Evolutionary conservation across 1,140 invertebrate species (phyloP).

Genomic region (Pseudomyrmex gracilis): DNA sequence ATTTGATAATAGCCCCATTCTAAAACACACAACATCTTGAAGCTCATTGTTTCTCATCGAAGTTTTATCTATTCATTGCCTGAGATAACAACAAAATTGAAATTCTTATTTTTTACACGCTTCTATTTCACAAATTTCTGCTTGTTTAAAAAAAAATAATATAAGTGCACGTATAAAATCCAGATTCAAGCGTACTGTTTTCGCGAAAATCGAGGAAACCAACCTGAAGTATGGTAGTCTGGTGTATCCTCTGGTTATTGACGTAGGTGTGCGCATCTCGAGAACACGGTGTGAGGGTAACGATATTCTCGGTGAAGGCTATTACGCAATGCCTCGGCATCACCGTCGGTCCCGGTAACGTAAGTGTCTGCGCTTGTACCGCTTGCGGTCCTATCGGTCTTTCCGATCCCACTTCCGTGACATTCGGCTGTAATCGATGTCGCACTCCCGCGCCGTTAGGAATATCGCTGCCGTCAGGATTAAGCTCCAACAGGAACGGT

Average conservation of each 20-base stretch:
- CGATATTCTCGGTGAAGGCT: slow-evolving; percentile 94
- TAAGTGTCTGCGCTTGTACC: slow-evolving; percentile 84
- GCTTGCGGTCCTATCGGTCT: slow-evolving; percentile 84
- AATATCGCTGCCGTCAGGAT: slow-evolving; percentile 89
- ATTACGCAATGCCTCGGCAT: slow-evolving; percentile 97
- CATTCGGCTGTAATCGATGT: slow-evolving; percentile 89
- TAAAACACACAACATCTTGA: slow-evolving; percentile 79
- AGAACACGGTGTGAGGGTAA: slow-evolving; percentile 96
- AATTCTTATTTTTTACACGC: neutral
- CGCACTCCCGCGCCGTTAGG: slow-evolving; percentile 85
- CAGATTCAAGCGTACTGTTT: neutral
- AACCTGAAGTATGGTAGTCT: slow-evolving; percentile 96
- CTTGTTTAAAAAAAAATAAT: neutral
- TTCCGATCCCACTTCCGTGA: slow-evolving; percentile 91
- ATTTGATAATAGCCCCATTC: slow-evolving; percentile 95
- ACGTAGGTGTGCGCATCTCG: slow-evolving; percentile 97
- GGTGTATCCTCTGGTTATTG: slow-evolving; percentile 95
- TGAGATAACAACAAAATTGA: neutral
- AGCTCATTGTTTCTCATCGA: neutral
- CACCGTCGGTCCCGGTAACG: slow-evolving; percentile 92
- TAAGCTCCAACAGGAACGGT: slow-evolving; percentile 88
- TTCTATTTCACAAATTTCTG: neutral
- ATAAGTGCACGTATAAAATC: neutral
- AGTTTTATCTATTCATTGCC: neutral
- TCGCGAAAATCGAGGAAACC: slow-evolving; percentile 33